Base-by-base conservation (phyloP, 2,113 vertebrate genomes). In the Platycercus adscitus region DNA sequence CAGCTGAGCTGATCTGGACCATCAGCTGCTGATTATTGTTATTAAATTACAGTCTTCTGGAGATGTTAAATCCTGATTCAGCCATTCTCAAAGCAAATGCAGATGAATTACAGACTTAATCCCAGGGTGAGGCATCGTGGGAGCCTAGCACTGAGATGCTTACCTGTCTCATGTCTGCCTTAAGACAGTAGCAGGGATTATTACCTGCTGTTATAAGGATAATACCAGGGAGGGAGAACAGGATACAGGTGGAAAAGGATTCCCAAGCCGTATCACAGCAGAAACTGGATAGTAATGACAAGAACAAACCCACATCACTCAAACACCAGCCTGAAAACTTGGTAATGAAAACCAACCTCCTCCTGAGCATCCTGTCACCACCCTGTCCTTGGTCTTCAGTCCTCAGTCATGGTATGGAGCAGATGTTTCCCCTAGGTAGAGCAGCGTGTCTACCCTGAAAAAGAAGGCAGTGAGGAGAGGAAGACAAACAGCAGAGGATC, bases 341-440 rank as follows among this genome's bases (percentile, higher is more conserved):
- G 6, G 4, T n/a, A 50, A 60, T 0, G 9, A 72, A 65, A 65
- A 43, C 5, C 39, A 79, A 16, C 17, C 16, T 64, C 20, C 28
- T 75, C 14, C 63, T 58, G 65, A 41, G 24, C 56, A 21, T 69
- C 49, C 72, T 68, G 24, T 69, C 8, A 0, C 23, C 70, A 29
- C 41, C 15, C 19, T 29, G 35, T 25, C 52, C 53, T 91, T 55
- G 11, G 43, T 6, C 49, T 25, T 76, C 88, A 82, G 78, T 43
- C 33, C 28, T 76, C 88, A 83, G 78, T 43, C 33, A 24, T 0
- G 2, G 28, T 2, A 13, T 0, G 1, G 65, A 18, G 17, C 12
- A 39, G 80, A 13, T 26, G 7, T 39, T 91, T 86, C 35, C 44
- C 28, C 35, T 6, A 26, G 24, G 43, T 14, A 71, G 10, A 68